Evolutionary conservation across 2,113 vertebrate species (phyloP), one percentile per base, ranked within the genome.

Genomic region (Sylvietta virens): DNA sequence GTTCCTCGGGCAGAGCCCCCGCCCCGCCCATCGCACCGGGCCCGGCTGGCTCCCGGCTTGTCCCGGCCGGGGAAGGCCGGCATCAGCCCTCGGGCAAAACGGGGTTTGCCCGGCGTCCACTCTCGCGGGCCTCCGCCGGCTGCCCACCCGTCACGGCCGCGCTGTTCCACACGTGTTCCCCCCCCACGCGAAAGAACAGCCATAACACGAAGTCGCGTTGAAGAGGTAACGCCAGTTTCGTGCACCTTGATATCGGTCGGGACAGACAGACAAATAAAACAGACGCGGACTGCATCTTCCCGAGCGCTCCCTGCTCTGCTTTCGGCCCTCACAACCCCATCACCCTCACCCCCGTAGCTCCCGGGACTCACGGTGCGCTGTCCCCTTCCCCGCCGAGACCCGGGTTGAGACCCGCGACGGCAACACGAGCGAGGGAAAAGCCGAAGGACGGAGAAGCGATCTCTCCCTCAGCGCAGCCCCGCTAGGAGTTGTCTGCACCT

Each of bases 401-500:
- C 8, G 18, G 11, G 10, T 3, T 8, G 71, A 23, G 28, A 40
- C 7, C 39, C 22, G 3, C 31, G 7, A n/a, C 33, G 11, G 58
- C 24, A 50, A 39, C 35, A 4, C 35, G 23, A 15, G 39, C 3
- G 35, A 53, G 27, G 47, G 40, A 19, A 39, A 23, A 35, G 2
- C 50, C 3, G 12, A 15, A 19, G 45, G 35, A 24, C 23, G 64
- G 45, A 22, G 21, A 23, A 15, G 28, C 5, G 17, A 10, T 61
- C 45, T 31, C 19, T 27, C 3, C 7, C 19, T 16, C n/a, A 12
- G 51, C 10, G 13, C 45, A 48, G 86, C 35, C 13, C 47, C 28
- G 28, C 39, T 9, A 1, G 0, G 54, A 40, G 15, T 1, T 13
- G 7, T 13, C 42, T 10, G 71, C 18, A 8, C 48, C 42, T 33